Evolutionary conservation across 23 tunicate species (phyloP).

Genomic region (Halocynthia roretzi): DNA sequence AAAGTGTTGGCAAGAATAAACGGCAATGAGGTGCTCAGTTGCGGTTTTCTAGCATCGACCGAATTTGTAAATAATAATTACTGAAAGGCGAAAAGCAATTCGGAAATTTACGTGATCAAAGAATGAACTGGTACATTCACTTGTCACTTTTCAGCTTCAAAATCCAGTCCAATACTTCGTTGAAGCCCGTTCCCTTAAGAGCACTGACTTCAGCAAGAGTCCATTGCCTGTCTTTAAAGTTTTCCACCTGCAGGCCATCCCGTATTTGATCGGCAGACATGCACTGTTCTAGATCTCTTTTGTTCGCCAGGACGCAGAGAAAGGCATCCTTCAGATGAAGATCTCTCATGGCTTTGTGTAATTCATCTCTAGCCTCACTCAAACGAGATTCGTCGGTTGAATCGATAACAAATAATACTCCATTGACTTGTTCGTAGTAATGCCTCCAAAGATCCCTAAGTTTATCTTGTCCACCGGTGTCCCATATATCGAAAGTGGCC

Average conservation of each 20-base stretch:
- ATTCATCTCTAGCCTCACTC: slow-evolving; percentile 67
- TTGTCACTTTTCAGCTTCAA: slow-evolving; percentile 30
- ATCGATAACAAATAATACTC: slow-evolving; percentile 65
- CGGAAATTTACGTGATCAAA: too few relatives aligned
- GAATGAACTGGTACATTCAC: too few relatives aligned
- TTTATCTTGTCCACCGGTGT: slow-evolving; percentile 92
- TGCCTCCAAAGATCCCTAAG: slow-evolving; percentile 78
- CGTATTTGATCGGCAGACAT: slow-evolving; percentile 44
- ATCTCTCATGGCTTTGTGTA: slow-evolving; percentile 71
- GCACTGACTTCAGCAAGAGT: slow-evolving; percentile 64
- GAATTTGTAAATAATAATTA: too few relatives aligned
- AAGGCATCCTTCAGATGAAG: slow-evolving; percentile 60
- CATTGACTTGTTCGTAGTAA: slow-evolving; percentile 80
- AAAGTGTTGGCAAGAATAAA: too few relatives aligned
- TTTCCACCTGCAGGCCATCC: slow-evolving; percentile 25
- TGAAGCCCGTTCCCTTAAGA: slow-evolving; percentile 57
- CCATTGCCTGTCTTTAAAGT: slow-evolving; percentile 57
- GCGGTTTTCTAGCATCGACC: too few relatives aligned
- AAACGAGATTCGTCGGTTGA: slow-evolving; percentile 57
- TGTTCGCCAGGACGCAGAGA: slow-evolving; percentile 72
- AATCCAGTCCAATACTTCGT: slow-evolving; percentile 56
- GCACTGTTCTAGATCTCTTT: slow-evolving; percentile 56
- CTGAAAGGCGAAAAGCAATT: too few relatives aligned
- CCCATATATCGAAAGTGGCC: slow-evolving; percentile 62
- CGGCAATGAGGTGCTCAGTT: too few relatives aligned